A percentile compares a stretch with the other conserved stretches of the same genome.
Conservation (phyloP, 2,888 invertebrate species). For the Pasiphila rectangulata region DNA sequence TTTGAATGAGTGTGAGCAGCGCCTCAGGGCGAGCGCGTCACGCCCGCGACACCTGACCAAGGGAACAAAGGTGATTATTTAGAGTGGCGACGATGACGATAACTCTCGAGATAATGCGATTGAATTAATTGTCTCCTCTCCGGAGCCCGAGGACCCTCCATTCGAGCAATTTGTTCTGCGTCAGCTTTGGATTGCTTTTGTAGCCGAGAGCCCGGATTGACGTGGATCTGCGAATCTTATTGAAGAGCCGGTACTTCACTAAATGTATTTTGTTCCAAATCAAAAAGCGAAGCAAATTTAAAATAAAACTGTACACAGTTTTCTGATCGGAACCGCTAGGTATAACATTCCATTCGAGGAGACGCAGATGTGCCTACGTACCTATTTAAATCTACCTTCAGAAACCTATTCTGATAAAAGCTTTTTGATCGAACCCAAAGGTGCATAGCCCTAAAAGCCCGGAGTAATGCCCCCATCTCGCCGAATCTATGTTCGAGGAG, state of each 20-base stretch:
- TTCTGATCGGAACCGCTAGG: not conserved
- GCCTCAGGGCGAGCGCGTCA: too few species aligned
- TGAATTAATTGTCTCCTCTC: conserved; percentile 39
- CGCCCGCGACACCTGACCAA: conserved; percentile 16
- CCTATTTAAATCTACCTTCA: conserved; percentile 3
- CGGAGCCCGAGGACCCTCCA: conserved; percentile 19
- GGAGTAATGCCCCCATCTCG: conserved; percentile 14
- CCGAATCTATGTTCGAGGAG: conserved; percentile 11
- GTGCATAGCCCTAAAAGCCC: conserved; percentile 7
- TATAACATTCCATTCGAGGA: not conserved
- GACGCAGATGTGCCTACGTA: not conserved
- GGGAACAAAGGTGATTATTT: conserved; percentile 26
- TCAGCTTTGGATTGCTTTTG: conserved; percentile 26
- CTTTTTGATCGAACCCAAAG: conserved; percentile 10
- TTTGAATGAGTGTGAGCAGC: too few species aligned
- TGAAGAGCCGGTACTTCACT: conserved; percentile 1
- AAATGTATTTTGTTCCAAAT: conserved; percentile 1
- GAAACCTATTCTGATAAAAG: conserved; percentile 16
- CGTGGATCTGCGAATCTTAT: conserved; percentile 27
- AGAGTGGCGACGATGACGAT: conserved; percentile 31
- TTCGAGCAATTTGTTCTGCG: conserved; percentile 27
- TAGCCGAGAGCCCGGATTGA: conserved; percentile 17
- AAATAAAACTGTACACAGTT: not conserved
- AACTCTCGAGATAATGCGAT: conserved; percentile 37
- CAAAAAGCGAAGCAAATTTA: not conserved